A percentile compares a stretch with the other conserved stretches of the same genome.
These are phyloP conservation scores for Chitala chitala DNA, from an alignment of 2,113 vertebrate species.

Conservation along the genomic window DNA sequence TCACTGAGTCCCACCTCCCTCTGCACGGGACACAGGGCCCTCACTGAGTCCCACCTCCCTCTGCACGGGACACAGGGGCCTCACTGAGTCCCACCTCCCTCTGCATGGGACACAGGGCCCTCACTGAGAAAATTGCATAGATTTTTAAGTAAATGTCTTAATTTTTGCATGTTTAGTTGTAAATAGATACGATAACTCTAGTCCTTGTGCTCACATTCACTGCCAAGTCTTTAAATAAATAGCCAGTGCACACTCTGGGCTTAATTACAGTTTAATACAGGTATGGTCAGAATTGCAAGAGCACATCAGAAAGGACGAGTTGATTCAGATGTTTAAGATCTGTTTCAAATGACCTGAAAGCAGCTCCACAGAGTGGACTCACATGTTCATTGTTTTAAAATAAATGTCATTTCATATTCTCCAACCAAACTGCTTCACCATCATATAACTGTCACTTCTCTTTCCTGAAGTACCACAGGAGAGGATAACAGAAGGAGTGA, in stretches of 20 bases:
- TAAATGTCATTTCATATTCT: conserved; percentile 75
- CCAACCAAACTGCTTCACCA: conserved; percentile 77
- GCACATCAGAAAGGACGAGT: background rate
- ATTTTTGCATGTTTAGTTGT: background rate
- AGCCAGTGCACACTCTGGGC: conserved; percentile 30
- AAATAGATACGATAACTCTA: background rate
- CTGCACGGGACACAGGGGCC: too few species aligned
- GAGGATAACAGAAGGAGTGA: conserved; percentile 79
- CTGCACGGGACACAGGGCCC: too few species aligned
- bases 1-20: too few species aligned
- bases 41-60: too few species aligned
- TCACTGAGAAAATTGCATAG: too few species aligned
- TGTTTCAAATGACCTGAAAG: conserved; percentile 43
- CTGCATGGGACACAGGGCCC: too few species aligned
- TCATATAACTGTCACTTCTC: conserved; percentile 86
- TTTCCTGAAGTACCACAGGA: conserved; percentile 88
- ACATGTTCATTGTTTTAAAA: conserved; percentile 70
- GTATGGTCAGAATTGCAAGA: background rate
- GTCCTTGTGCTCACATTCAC: conserved; percentile 11
- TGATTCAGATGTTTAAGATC: background rate
- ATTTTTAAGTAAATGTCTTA: background rate
- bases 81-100: too few species aligned
- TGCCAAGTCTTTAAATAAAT: conserved; percentile 24
- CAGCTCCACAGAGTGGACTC: conserved; percentile 68
- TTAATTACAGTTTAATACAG: conserved; percentile 20